These are phyloP conservation scores for Tyrophagus putrescentiae DNA, from an alignment of 1,140 invertebrate genomes.

Conservation along the genomic window DNA sequence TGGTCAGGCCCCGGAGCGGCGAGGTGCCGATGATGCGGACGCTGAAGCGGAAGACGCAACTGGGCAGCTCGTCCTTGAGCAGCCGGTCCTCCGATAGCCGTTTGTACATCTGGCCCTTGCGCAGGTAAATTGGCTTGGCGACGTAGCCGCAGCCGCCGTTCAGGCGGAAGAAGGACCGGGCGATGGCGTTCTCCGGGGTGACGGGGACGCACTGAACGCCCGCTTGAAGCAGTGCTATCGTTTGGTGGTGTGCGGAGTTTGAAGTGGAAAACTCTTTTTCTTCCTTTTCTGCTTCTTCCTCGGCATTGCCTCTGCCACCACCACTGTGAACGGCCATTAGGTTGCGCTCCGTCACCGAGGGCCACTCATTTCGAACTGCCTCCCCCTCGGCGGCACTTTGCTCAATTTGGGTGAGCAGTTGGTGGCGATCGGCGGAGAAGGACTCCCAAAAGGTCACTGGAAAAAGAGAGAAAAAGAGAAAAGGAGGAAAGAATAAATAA, in stretches of 20 bases:
- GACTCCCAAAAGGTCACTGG: not conserved
- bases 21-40: not conserved
- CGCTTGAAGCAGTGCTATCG: not conserved
- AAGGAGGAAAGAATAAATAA: too few relatives aligned
- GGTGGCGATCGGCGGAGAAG: not conserved
- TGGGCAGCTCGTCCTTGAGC: not conserved
- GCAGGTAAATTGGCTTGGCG: not conserved
- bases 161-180: not conserved
- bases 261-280: too few relatives aligned
- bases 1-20: not conserved
- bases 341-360: not conserved
- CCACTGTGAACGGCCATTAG: too few relatives aligned
- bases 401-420: not conserved
- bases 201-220: slow-evolving; percentile 1
- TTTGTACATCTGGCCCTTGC: not conserved
- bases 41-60: not conserved
- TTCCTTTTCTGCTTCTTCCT: too few relatives aligned
- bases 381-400: not conserved
- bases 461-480: too few relatives aligned
- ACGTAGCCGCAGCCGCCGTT: not conserved
- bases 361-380: not conserved
- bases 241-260: too few relatives aligned
- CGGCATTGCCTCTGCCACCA: too few relatives aligned
- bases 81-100: not conserved
- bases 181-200: not conserved